phyloP scores from a whole-genome alignment of 2,888 invertebrate genomes.

The Acrobasis suavella region DNA sequence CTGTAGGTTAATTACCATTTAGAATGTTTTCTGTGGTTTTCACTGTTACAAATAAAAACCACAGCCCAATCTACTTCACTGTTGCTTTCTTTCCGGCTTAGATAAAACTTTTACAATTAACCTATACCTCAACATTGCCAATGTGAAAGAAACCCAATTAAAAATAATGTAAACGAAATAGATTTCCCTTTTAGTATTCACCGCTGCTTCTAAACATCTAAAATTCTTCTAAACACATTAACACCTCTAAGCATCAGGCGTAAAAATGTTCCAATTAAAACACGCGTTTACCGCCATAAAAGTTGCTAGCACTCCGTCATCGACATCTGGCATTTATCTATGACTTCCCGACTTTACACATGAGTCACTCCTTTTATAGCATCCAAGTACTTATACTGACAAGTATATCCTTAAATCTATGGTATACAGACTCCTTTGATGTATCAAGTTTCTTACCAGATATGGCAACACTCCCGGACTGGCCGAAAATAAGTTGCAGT shows the following conservation, averaged over 20 bases:
- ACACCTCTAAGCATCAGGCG: conserved; percentile 13
- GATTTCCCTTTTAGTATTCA: background rate
- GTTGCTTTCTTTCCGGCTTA: too few species aligned
- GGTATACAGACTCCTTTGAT: conserved; percentile 16
- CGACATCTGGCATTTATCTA: conserved; percentile 19
- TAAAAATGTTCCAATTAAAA: conserved; percentile 14
- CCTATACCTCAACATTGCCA: too few species aligned
- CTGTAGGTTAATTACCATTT: too few species aligned
- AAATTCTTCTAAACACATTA: conserved; percentile 10
- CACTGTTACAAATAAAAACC: too few species aligned
- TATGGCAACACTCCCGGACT: conserved; percentile 69
- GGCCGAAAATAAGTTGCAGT: conserved; percentile 73
- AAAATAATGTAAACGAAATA: background rate
- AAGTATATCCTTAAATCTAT: conserved; percentile 18
- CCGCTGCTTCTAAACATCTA: background rate
- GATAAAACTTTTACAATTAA: too few species aligned
- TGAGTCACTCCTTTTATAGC: conserved; percentile 19
- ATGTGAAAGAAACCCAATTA: background rate
- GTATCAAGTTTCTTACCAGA: conserved; percentile 54
- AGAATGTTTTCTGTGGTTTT: too few species aligned
- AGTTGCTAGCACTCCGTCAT: conserved; percentile 12
- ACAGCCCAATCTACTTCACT: too few species aligned
- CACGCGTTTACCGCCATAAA: conserved; percentile 13
- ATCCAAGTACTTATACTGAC: conserved; percentile 7
- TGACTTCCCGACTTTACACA: conserved; percentile 10